These are phyloP conservation scores for Dryobates pubescens DNA, from an alignment of 2,797 vertebrate genomes.

Conservation along the genomic window DNA sequence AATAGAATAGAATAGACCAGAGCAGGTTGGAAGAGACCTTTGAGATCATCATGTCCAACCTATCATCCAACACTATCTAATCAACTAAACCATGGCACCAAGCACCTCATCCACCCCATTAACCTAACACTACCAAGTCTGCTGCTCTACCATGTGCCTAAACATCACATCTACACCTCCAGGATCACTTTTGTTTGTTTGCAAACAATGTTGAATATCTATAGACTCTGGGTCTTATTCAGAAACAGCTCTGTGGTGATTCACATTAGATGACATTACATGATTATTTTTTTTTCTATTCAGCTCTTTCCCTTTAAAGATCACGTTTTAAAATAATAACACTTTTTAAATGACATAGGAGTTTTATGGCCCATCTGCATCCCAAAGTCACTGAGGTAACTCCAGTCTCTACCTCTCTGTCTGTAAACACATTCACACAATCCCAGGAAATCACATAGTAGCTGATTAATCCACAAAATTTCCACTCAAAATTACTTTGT, in stretches of 20 bases:
- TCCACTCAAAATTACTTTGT: not conserved
- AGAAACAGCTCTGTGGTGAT: not conserved
- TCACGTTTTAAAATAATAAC: not conserved
- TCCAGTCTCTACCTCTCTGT: not conserved
- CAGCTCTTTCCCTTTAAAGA: not conserved
- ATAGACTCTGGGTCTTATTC: not conserved
- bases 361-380: not conserved
- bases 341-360: not conserved
- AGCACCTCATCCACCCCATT: no score
- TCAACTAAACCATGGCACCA: no score
- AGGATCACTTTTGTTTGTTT: not conserved
- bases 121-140: no score
- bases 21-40: no score
- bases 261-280: not conserved
- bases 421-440: not conserved
- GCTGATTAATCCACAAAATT: not conserved
- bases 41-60: no score
- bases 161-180: no score
- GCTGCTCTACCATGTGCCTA: no score
- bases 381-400: not conserved
- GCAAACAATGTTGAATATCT: not conserved
- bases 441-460: not conserved
- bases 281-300: not conserved
- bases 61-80: no score
- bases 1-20: no score